Conservation (phyloP, 2,888 invertebrate genomes). For the Drosophila dives region DNA sequence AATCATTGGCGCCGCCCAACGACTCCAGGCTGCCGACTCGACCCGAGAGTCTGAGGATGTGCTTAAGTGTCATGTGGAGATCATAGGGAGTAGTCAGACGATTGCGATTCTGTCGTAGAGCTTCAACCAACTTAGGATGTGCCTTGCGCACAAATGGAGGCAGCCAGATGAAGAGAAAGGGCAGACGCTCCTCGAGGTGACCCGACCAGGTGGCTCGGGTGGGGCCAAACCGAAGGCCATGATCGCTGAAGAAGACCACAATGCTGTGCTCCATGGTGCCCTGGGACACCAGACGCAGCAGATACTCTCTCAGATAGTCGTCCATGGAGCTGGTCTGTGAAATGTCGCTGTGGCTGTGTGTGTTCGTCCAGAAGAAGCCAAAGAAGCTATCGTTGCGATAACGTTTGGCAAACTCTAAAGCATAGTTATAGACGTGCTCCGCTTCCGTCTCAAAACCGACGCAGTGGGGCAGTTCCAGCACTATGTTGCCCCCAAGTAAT, state of each 20-base stretch:
- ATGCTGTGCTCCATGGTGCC: conserved; percentile 88
- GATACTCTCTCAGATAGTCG: conserved; percentile 86
- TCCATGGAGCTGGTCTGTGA: conserved; percentile 90
- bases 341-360: conserved; percentile 90
- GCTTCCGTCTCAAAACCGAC: conserved; percentile 88
- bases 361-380: conserved; percentile 92
- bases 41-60: conserved; percentile 87
- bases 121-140: conserved; percentile 86
- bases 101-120: conserved; percentile 87
- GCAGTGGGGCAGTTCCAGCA: conserved; percentile 87
- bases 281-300: conserved; percentile 87
- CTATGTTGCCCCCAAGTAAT: conserved; percentile 85
- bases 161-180: conserved; percentile 89
- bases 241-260: conserved; percentile 91
- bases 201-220: conserved; percentile 89
- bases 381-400: conserved; percentile 88
- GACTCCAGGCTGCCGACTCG: conserved; percentile 73
- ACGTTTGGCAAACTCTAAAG: conserved; percentile 88
- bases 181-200: conserved; percentile 92
- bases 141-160: conserved; percentile 87
- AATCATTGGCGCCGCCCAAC: conserved; percentile 83
- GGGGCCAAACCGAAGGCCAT: conserved; percentile 91
- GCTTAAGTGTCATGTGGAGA: conserved; percentile 89
- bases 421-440: conserved; percentile 90
- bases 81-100: conserved; percentile 91